These are phyloP conservation scores for Zingel zingel DNA, from an alignment of 2,113 vertebrate species.

Conservation along the genomic window DNA sequence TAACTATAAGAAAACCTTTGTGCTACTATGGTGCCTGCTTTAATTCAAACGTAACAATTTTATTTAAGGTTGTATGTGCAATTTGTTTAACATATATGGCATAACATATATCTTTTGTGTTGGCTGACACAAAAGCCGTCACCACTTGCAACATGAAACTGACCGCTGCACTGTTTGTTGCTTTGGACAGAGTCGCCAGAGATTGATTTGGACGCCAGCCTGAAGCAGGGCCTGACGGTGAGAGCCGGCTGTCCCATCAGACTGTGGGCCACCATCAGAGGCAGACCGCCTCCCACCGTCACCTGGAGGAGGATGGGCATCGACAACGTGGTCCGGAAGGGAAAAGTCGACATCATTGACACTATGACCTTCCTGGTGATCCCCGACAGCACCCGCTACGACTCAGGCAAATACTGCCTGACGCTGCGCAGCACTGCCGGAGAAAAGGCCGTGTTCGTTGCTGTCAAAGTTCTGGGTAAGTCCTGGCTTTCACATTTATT, in stretches of 20 bases:
- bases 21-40: no score
- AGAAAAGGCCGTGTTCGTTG: conserved; percentile 97
- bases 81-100: no score
- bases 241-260: conserved; percentile 97
- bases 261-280: conserved; percentile 94
- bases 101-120: no score
- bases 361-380: conserved; percentile 99
- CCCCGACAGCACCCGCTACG: conserved; percentile 93
- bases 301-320: conserved; percentile 96
- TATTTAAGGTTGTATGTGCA: no score
- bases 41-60: no score
- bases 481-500: conserved; percentile 7
- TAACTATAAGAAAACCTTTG: no score
- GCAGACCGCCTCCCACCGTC: conserved; percentile 93
- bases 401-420: conserved; percentile 97
- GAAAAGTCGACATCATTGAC: conserved; percentile 95
- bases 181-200: conserved; percentile 91
- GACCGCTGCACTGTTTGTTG: conserved; percentile 64
- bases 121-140: no score
- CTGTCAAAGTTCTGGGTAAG: conserved; percentile 95
- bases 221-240: conserved; percentile 93
- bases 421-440: conserved; percentile 92
- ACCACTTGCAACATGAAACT: background rate
- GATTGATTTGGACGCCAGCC: conserved; percentile 93
- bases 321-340: conserved; percentile 96